phyloP scores from a whole-genome alignment of 1,140 invertebrate genomes.

The Aphelenchoides avenae region DNA sequence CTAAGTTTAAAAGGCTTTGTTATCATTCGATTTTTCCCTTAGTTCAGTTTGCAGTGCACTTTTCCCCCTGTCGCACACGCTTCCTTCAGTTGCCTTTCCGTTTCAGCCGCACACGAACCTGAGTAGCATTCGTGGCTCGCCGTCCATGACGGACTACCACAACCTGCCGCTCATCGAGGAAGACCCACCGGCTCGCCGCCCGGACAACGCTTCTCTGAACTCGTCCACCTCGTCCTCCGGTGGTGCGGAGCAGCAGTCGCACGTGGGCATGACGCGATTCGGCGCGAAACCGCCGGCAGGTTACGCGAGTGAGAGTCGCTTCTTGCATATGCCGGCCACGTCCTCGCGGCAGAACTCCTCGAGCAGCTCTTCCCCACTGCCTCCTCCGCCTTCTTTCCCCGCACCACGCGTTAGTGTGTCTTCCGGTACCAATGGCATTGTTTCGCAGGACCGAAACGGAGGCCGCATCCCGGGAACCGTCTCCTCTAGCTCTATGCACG shows the following conservation, averaged over 20 bases:
- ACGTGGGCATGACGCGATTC: conserved; percentile 2
- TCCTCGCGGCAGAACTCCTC: conserved; percentile 5
- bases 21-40: conserved; percentile 1
- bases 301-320: not conserved
- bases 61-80: not conserved
- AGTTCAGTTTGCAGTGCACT: not conserved
- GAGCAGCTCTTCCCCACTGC: conserved; percentile 11
- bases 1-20: too few species aligned
- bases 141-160: conserved; percentile 12
- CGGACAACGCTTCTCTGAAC: conserved; percentile 2
- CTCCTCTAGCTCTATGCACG: not conserved
- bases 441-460: too few species aligned
- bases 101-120: too few species aligned
- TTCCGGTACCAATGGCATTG: too few species aligned
- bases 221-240: conserved; percentile 3
- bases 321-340: not conserved
- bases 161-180: conserved; percentile 14
- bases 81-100: not conserved
- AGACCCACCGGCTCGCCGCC: conserved; percentile 1
- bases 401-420: too few species aligned
- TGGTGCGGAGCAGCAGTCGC: not conserved
- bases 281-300: not conserved
- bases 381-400: conserved; percentile 5
- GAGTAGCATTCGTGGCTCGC: too few species aligned
- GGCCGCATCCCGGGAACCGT: conserved; percentile 7